phyloP scores from a whole-genome alignment of 2,888 invertebrate genomes.

The Acronicta aceris region DNA sequence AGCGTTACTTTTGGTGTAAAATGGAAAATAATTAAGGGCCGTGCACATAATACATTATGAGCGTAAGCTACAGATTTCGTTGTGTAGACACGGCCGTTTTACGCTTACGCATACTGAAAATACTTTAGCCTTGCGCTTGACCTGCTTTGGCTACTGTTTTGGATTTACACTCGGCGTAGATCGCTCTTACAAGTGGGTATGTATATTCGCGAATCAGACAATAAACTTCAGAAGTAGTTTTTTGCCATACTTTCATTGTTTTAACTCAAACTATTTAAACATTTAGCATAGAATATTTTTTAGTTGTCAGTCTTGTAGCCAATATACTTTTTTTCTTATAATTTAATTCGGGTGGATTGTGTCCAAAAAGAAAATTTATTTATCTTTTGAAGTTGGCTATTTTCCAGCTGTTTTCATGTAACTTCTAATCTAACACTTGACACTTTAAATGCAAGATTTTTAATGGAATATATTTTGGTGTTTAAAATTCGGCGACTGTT shows the following conservation, averaged over 20 bases:
- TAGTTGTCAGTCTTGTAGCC: not conserved
- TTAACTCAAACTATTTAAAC: conserved; percentile 5
- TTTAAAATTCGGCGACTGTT: not conserved
- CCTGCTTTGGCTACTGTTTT: conserved; percentile 55
- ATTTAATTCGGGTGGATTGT: conserved; percentile 52
- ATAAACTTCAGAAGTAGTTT: conserved; percentile 16
- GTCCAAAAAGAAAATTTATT: conserved; percentile 68
- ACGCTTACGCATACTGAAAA: conserved; percentile 60
- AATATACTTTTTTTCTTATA: conserved; percentile 22
- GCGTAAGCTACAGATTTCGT: conserved; percentile 25
- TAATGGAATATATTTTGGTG: conserved; percentile 26
- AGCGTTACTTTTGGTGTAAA: not conserved
- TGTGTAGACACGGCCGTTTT: conserved; percentile 49
- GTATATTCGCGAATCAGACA: conserved; percentile 15
- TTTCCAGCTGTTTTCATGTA: conserved; percentile 75
- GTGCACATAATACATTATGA: not conserved
- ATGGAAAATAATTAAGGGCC: conserved; percentile 7
- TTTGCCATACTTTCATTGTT: conserved; percentile 14
- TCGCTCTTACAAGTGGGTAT: conserved; percentile 14
- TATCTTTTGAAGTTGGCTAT: conserved; percentile 71
- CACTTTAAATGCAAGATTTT: conserved; percentile 32
- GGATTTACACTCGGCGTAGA: conserved; percentile 28
- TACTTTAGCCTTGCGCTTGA: conserved; percentile 74
- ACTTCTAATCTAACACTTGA: conserved; percentile 66
- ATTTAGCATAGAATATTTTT: no score